These are phyloP conservation scores for Zootermopsis nevadensis DNA, from an alignment of 2,888 invertebrate genomes.

Conservation along the genomic window DNA sequence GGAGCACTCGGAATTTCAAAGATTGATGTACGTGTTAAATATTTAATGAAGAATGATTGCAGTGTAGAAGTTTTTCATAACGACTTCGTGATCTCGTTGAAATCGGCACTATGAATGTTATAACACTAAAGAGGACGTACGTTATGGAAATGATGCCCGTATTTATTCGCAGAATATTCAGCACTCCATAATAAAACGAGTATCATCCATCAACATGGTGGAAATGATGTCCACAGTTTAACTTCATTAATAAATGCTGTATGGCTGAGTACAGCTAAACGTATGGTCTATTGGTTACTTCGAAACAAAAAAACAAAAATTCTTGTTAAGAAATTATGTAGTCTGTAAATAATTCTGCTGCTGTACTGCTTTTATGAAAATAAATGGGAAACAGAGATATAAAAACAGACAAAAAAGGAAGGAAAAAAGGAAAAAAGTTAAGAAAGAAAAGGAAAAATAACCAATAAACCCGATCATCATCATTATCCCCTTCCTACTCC, in stretches of 20 bases:
- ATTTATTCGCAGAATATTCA: constrained; percentile 1
- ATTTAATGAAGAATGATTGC: constrained; percentile 7
- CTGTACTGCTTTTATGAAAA: too few relatives aligned
- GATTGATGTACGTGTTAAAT: constrained; percentile 9
- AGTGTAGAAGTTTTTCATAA: not conserved
- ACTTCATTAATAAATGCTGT: too few relatives aligned
- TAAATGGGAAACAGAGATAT: not conserved
- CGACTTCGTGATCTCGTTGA: too few relatives aligned
- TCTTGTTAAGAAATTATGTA: too few relatives aligned
- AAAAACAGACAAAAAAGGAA: not conserved
- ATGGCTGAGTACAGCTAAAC: too few relatives aligned
- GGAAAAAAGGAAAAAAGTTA: not conserved
- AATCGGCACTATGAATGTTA: too few relatives aligned
- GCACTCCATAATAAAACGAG: not conserved
- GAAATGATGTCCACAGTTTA: too few relatives aligned
- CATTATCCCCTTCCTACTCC: too few relatives aligned
- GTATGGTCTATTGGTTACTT: too few relatives aligned
- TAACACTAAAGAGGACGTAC: not conserved
- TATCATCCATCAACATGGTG: too few relatives aligned
- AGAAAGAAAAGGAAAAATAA: not conserved
- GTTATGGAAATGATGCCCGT: not conserved
- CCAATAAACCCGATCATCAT: not conserved
- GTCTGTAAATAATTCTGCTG: too few relatives aligned
- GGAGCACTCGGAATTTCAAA: constrained; percentile 1
- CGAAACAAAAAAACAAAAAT: too few relatives aligned